Conservation (phyloP, 2,888 invertebrate species). For the Polyommatus icarus region DNA sequence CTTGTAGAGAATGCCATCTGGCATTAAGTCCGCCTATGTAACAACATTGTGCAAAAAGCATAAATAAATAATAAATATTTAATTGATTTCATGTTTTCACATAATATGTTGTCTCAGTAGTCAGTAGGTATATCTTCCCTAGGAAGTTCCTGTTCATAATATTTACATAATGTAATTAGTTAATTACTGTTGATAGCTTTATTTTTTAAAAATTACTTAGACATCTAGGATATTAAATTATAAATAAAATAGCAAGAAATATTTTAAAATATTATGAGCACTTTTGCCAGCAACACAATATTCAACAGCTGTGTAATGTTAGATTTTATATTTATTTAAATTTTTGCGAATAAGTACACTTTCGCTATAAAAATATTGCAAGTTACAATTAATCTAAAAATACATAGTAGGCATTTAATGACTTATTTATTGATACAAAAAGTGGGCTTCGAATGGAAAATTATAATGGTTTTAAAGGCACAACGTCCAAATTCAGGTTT, state of each 20-base stretch:
- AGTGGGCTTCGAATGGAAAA: background rate
- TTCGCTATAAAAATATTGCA: background rate
- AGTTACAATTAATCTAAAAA: background rate
- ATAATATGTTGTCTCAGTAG: too few species aligned
- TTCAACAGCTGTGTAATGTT: background rate
- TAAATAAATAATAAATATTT: too few species aligned
- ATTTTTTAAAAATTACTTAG: too few species aligned
- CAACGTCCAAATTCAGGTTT: background rate
- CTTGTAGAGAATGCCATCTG: too few species aligned
- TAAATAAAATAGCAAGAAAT: too few species aligned
- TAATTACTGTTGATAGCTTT: too few species aligned
- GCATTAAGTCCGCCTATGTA: too few species aligned
- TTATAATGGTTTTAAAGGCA: background rate
- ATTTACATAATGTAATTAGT: too few species aligned
- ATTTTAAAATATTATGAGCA: background rate
- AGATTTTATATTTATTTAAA: background rate
- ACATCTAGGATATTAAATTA: background rate
- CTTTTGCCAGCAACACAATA: background rate
- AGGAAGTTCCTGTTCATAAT: too few species aligned
- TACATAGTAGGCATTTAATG: background rate
- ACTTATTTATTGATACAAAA: background rate
- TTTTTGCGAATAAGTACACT: background rate
- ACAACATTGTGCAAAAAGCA: too few species aligned
- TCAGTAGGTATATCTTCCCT: too few species aligned
- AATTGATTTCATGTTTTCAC: too few species aligned